Evolutionary conservation across 2,113 vertebrate species (phyloP).

Genomic region (Pantherophis guttatus): DNA sequence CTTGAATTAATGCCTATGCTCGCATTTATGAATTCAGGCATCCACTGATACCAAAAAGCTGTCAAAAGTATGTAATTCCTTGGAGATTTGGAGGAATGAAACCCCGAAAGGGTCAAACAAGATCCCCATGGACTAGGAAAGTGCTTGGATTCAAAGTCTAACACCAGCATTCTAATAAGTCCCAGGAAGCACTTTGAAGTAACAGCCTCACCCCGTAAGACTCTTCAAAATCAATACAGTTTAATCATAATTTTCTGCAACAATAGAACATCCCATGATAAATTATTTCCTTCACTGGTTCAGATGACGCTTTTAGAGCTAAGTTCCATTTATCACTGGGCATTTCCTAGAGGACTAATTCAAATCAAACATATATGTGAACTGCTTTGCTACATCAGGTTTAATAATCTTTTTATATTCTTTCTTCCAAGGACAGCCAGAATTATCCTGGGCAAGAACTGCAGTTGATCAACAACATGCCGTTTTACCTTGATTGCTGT

Average conservation of each 20-base stretch:
- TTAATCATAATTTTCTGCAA: constrained; percentile 46
- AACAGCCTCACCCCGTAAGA: neutral
- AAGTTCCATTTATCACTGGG: constrained; percentile 31
- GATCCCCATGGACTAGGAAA: accelerated
- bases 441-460: neutral
- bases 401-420: neutral
- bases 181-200: neutral
- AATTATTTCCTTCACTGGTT: constrained; percentile 31
- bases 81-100: accelerated
- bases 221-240: constrained; percentile 34
- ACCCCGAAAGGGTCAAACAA: accelerated
- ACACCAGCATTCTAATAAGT: neutral
- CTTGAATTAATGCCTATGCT: neutral
- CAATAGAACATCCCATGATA: constrained; percentile 16
- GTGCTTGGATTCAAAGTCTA: neutral
- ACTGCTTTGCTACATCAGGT: neutral
- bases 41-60: neutral
- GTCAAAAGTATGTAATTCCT: neutral
- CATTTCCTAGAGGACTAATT: neutral
- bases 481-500: neutral
- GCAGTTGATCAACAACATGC: neutral
- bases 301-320: constrained; percentile 28
- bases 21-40: neutral
- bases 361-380: constrained; percentile 2
- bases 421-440: neutral